Conservation (phyloP, 2,113 vertebrate genomes). For the Clinocottus analis region DNA sequence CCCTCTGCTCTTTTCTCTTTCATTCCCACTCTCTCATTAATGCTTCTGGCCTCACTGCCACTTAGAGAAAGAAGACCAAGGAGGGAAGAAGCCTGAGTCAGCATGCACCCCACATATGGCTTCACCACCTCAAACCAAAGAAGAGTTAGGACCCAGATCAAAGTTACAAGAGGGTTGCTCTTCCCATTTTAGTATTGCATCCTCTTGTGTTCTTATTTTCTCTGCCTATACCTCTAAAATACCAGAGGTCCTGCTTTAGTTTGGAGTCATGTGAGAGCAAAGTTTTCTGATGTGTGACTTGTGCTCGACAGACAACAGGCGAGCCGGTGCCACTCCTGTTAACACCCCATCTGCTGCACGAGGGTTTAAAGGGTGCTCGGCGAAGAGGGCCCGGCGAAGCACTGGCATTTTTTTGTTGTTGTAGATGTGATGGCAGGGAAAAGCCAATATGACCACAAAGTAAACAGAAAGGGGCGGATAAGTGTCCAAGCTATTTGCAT, state of each 20-base stretch:
- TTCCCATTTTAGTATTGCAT: conserved; percentile 42
- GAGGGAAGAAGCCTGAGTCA: conserved; percentile 54
- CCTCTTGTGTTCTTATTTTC: conserved; percentile 25
- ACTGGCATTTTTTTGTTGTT: conserved; percentile 37
- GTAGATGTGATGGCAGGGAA: conserved; percentile 33
- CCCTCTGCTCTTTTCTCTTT: conserved; percentile 17
- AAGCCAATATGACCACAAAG: conserved; percentile 42
- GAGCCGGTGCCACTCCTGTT: conserved; percentile 37
- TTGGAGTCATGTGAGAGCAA: conserved; percentile 23
- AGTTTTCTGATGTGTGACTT: conserved; percentile 37
- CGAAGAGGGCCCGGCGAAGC: background rate
- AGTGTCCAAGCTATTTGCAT: conserved; percentile 49
- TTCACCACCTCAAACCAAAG: conserved; percentile 58
- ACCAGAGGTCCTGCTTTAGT: conserved; percentile 31
- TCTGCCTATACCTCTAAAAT: conserved; percentile 25
- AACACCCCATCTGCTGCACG: conserved; percentile 46
- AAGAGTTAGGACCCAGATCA: conserved; percentile 46
- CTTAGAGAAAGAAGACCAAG: conserved; percentile 15
- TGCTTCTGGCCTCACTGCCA: conserved; percentile 14
- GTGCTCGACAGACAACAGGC: conserved; percentile 23
- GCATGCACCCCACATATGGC: conserved; percentile 48
- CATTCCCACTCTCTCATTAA: conserved; percentile 45
- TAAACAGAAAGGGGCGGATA: conserved; percentile 55
- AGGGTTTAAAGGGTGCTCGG: conserved; percentile 22
- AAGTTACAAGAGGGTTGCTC: conserved; percentile 51